Conservation (phyloP, 2,888 invertebrate genomes). For the Lomographa bimaculata region DNA sequence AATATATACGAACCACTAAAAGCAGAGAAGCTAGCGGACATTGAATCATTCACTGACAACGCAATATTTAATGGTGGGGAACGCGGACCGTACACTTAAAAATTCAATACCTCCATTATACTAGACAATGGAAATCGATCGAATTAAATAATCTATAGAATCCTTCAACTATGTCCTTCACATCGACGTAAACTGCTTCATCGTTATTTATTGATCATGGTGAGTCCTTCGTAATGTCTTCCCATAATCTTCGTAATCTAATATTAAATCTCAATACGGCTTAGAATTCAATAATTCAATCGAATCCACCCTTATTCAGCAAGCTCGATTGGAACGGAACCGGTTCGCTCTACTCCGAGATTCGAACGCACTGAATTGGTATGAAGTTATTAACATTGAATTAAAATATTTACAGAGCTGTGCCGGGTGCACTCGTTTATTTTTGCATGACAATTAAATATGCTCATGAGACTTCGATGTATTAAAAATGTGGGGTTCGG, state of each 20-base stretch:
- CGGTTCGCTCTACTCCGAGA: conserved; percentile 45
- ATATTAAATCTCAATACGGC: conserved; percentile 51
- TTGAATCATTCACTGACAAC: conserved; percentile 33
- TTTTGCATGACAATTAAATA: conserved; percentile 75
- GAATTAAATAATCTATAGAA: conserved; percentile 49
- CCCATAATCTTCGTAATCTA: conserved; percentile 40
- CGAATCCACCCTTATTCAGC: conserved; percentile 43
- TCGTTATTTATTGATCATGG: conserved; percentile 27
- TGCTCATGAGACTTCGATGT: conserved; percentile 49
- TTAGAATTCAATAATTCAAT: conserved; percentile 55
- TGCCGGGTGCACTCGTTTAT: conserved; percentile 60
- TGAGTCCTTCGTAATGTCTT: conserved; percentile 30
- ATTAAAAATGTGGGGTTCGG: conserved; percentile 51
- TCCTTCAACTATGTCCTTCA: conserved; percentile 32
- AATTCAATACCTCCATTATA: conserved; percentile 48
- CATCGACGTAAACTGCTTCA: conserved; percentile 16
- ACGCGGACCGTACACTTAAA: conserved; percentile 42
- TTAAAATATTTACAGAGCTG: conserved; percentile 68
- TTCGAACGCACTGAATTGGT: conserved; percentile 46
- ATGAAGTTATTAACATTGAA: conserved; percentile 72
- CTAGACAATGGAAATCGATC: conserved; percentile 47
- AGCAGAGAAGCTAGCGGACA: conserved; percentile 13
- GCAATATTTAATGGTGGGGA: conserved; percentile 42
- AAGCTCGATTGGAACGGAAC: conserved; percentile 42
- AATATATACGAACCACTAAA: conserved; percentile 14